Conservation (phyloP, 1,140 invertebrate genomes). For the Coelopa frigida region DNA sequence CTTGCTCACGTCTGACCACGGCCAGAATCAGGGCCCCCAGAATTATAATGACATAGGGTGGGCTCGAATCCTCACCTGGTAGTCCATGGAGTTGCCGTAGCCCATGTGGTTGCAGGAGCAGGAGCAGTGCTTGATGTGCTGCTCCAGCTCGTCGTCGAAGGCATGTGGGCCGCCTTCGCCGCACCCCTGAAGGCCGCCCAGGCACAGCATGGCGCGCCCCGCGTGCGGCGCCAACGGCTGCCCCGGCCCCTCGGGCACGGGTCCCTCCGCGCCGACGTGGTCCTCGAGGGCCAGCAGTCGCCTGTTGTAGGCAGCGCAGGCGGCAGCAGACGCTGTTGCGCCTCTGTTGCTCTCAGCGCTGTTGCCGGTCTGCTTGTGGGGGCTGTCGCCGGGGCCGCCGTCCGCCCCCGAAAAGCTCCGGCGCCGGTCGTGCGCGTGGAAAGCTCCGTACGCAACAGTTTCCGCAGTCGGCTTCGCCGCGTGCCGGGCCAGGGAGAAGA, state of each 20-base stretch:
- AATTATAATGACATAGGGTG: no score
- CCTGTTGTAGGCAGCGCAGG: no score
- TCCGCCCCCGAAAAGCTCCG: slow-evolving; percentile 32
- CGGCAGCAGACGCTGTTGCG: no score
- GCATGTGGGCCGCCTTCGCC: slow-evolving; percentile 47
- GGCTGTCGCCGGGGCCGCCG: no score
- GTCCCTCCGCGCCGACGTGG: no score
- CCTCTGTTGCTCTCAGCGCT: no score
- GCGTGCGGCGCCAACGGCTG: not conserved
- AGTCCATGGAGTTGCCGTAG: slow-evolving; percentile 84
- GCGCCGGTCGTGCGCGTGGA: slow-evolving; percentile 19
- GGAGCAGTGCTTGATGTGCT: slow-evolving; percentile 77
- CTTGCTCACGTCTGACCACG: no score
- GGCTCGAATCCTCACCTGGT: slow-evolving; percentile 70
- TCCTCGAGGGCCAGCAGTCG: no score
- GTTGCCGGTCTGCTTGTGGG: not conserved
- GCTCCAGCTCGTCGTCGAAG: slow-evolving; percentile 64
- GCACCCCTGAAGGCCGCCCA: no score
- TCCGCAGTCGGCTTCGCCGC: slow-evolving; percentile 13
- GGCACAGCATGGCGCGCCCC: slow-evolving; percentile 21
- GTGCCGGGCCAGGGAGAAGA: not conserved
- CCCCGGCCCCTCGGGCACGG: not conserved
- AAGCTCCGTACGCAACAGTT: slow-evolving; percentile 44
- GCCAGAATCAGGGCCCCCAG: no score
- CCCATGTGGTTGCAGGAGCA: slow-evolving; percentile 88